A percentile compares a stretch with the other conserved stretches of the same genome.
These are phyloP conservation scores for Trematomus bernacchii DNA, from an alignment of 2,797 vertebrate species.

Conservation along the genomic window DNA sequence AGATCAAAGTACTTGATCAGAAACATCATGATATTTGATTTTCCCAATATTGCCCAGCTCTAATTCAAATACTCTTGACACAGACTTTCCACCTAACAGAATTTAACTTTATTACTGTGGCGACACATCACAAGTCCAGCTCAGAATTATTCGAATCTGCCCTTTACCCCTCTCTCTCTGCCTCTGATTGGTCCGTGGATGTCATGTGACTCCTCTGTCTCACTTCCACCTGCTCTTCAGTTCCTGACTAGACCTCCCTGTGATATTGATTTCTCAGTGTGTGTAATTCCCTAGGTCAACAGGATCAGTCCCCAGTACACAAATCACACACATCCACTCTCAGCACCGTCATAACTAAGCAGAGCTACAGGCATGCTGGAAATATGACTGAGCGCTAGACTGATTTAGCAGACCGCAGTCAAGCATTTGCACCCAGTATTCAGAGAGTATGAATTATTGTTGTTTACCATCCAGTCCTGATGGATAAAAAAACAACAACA, in stretches of 20 bases:
- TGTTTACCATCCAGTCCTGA: slow-evolving; percentile 16
- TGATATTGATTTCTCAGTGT: slow-evolving; percentile 71
- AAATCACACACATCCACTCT: slow-evolving; percentile 25
- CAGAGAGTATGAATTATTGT: slow-evolving; percentile 14
- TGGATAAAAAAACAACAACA: slow-evolving; percentile 6
- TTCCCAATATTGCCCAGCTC: no score
- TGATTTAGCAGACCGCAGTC: not conserved
- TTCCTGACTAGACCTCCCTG: slow-evolving; percentile 56
- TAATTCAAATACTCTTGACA: not conserved
- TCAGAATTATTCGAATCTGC: slow-evolving; percentile 37
- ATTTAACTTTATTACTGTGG: not conserved
- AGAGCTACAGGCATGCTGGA: slow-evolving; percentile 30
- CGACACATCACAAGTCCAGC: slow-evolving; percentile 5
- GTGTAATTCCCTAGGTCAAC: slow-evolving; percentile 73
- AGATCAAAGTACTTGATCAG: no score
- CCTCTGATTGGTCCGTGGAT: slow-evolving; percentile 20
- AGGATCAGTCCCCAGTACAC: slow-evolving; percentile 58
- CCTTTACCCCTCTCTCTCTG: slow-evolving; percentile 2
- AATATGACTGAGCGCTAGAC: slow-evolving; percentile 15
- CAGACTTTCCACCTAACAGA: not conserved
- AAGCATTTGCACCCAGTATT: slow-evolving; percentile 8
- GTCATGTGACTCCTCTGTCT: slow-evolving; percentile 40
- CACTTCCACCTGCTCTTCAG: slow-evolving; percentile 34
- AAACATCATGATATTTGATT: no score
- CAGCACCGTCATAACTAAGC: slow-evolving; percentile 9